Conservation (phyloP, 2,888 invertebrate species). For the Pegoplata infirma region DNA sequence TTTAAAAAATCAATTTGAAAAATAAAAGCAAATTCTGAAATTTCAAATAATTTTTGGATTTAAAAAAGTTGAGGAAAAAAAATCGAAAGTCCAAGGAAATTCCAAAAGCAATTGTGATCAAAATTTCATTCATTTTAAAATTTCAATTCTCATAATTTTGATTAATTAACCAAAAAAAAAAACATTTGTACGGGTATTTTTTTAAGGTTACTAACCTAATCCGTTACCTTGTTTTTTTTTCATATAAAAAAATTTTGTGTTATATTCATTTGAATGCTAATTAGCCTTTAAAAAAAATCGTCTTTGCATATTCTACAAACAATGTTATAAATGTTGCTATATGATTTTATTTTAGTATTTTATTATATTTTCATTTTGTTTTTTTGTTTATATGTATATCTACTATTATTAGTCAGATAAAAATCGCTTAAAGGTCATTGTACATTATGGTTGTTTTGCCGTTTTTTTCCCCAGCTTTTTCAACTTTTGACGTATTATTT, state of each 20-base stretch:
- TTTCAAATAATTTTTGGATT: too few relatives aligned
- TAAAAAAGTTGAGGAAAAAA: too few relatives aligned
- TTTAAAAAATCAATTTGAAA: too few relatives aligned
- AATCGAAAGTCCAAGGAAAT: too few relatives aligned
- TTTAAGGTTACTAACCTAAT: conserved; percentile 23
- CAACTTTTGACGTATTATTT: not conserved
- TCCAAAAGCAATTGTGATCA: too few relatives aligned
- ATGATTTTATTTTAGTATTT: not conserved
- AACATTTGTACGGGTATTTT: not conserved
- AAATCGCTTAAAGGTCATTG: conserved; percentile 49
- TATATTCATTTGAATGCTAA: conserved; percentile 8
- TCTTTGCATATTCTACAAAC: not conserved
- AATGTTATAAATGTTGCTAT: not conserved
- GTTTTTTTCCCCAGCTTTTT: not conserved
- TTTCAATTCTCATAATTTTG: too few relatives aligned
- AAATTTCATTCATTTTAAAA: too few relatives aligned
- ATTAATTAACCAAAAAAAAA: not conserved
- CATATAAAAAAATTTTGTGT: too few relatives aligned
- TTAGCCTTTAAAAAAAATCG: not conserved
- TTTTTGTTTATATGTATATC: not conserved
- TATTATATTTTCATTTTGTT: conserved; percentile 4
- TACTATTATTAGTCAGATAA: conserved; percentile 11
- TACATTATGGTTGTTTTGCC: conserved; percentile 27
- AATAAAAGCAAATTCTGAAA: too few relatives aligned
- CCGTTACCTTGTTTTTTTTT: conserved; percentile 15